Evolutionary conservation across 2,888 invertebrate species (phyloP).

Genomic region (Caenorhabditis drosophilae): DNA sequence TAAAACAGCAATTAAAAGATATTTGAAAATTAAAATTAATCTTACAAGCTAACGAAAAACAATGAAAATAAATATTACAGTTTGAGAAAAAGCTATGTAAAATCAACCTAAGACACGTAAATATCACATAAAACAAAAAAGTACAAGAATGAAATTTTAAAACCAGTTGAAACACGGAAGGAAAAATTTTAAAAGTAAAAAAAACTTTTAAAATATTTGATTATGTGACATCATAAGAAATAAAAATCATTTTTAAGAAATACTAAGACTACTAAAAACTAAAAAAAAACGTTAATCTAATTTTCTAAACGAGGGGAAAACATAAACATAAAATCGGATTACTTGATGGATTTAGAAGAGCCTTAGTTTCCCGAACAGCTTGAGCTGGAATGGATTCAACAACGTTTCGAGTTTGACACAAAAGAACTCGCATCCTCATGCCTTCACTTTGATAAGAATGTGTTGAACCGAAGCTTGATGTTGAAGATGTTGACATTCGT

Average conservation of each 20-base stretch:
- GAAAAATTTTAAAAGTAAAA: background rate
- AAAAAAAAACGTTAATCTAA: background rate
- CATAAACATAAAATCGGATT: slow-evolving; percentile 65
- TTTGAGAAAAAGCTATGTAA: background rate
- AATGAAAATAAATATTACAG: background rate
- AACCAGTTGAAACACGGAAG: background rate
- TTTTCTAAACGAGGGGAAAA: slow-evolving; percentile 42
- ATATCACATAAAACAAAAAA: background rate
- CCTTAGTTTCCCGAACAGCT: slow-evolving; percentile 60
- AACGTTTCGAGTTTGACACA: slow-evolving; percentile 58
- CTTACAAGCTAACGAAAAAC: too few relatives aligned
- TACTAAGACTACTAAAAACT: too few relatives aligned
- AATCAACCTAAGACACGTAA: background rate
- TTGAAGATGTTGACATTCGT: slow-evolving; percentile 31
- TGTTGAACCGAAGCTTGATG: slow-evolving; percentile 27
- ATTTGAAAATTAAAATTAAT: too few relatives aligned
- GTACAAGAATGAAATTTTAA: background rate
- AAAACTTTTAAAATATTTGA: background rate
- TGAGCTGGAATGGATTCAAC: slow-evolving; percentile 54
- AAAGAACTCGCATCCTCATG: slow-evolving; percentile 59
- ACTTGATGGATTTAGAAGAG: slow-evolving; percentile 56
- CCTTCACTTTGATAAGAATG: slow-evolving; percentile 36
- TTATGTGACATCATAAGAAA: too few relatives aligned
- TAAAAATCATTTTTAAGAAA: too few relatives aligned
- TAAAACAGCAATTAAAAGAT: too few relatives aligned